These are phyloP conservation scores for Acleris sparsana DNA, from an alignment of 2,888 invertebrate species.

Conservation along the genomic window DNA sequence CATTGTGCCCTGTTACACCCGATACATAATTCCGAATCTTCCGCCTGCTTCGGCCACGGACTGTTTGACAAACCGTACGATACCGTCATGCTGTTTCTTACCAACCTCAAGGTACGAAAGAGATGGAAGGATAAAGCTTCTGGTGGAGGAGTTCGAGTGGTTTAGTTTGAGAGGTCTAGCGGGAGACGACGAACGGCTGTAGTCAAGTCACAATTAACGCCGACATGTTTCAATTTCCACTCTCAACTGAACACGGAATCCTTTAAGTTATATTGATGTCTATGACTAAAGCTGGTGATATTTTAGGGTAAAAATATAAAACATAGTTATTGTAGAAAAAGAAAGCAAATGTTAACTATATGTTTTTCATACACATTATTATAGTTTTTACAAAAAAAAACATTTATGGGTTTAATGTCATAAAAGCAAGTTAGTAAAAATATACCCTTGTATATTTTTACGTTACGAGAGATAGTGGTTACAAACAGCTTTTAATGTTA, in stretches of 20 bases:
- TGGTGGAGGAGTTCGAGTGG: constrained; percentile 7
- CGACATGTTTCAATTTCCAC: constrained; percentile 77
- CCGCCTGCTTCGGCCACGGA: constrained; percentile 4
- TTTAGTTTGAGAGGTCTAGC: constrained; percentile 16
- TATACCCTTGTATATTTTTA: too few species aligned
- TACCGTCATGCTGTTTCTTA: constrained; percentile 7
- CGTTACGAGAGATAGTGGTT: neutral
- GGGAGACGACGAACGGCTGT: constrained; percentile 34
- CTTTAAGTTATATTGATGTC: constrained; percentile 57
- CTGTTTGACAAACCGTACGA: neutral
- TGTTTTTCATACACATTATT: too few species aligned
- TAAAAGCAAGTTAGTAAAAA: too few species aligned
- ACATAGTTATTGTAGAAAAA: too few species aligned
- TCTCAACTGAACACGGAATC: constrained; percentile 60
- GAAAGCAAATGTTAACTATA: too few species aligned
- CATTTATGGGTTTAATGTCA: too few species aligned
- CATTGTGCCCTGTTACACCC: constrained; percentile 26
- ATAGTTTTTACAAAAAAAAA: too few species aligned
- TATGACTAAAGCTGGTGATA: neutral
- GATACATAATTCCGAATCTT: constrained; percentile 25
- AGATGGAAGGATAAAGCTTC: constrained; percentile 10
- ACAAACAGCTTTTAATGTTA: neutral
- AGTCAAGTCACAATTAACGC: constrained; percentile 69
- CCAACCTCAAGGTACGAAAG: neutral
- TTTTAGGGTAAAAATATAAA: too few species aligned